These are phyloP conservation scores for Atrina japonica DNA, from an alignment of 2,888 invertebrate genomes.

Conservation along the genomic window DNA sequence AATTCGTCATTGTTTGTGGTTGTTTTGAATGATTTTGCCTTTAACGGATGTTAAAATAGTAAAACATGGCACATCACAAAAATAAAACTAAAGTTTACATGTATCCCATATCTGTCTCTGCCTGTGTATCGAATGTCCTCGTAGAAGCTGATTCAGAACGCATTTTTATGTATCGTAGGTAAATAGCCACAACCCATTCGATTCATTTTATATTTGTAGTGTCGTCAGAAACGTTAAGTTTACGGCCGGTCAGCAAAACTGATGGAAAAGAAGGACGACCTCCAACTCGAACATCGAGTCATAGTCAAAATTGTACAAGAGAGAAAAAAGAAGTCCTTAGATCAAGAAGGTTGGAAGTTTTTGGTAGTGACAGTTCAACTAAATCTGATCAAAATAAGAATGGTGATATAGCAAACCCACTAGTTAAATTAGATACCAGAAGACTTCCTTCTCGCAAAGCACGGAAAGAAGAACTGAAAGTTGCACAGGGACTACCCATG, in stretches of 20 bases:
- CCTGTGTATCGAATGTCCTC: too few relatives aligned
- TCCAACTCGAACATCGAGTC: constrained; percentile 2
- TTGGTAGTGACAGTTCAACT: constrained; percentile 7
- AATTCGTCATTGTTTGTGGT: too few relatives aligned
- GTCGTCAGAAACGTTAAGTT: too few relatives aligned
- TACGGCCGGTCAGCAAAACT: background rate
- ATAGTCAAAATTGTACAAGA: background rate
- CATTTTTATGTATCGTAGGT: too few relatives aligned
- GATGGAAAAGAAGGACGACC: constrained; percentile 10
- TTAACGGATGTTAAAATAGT: too few relatives aligned
- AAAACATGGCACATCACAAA: too few relatives aligned
- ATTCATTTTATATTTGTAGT: too few relatives aligned
- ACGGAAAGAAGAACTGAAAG: background rate
- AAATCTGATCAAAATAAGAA: background rate
- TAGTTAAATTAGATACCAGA: constrained; percentile 26
- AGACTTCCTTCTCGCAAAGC: background rate
- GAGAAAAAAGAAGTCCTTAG: constrained; percentile 26
- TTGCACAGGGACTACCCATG: background rate
- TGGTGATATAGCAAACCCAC: constrained; percentile 8
- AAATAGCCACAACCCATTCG: too few relatives aligned
- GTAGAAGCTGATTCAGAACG: too few relatives aligned
- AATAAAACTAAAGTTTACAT: too few relatives aligned
- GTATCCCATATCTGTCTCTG: too few relatives aligned
- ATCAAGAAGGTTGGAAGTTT: constrained; percentile 35
- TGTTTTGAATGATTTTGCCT: too few relatives aligned